Evolutionary conservation across 2,888 invertebrate genomes (phyloP).

Genomic region (Buathra laborator): DNA sequence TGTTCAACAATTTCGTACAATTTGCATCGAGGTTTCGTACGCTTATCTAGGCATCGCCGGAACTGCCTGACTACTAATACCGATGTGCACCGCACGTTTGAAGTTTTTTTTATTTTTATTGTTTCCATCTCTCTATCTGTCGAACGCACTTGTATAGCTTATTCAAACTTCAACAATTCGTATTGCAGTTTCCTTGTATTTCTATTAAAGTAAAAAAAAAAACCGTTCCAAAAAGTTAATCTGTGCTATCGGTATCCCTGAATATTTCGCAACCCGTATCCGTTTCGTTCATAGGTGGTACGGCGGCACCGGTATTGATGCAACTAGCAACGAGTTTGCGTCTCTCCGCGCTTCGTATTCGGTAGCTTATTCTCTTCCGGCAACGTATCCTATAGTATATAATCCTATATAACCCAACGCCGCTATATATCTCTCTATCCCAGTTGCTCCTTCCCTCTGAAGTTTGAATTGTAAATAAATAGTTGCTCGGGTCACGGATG

Average conservation of each 20-base stretch:
- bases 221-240: neutral
- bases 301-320: neutral
- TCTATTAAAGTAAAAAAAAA: neutral
- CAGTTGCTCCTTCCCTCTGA: conserved; percentile 32
- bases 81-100: no score
- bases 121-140: no score
- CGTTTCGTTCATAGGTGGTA: neutral
- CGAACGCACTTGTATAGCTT: no score
- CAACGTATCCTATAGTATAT: neutral
- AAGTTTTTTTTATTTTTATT: no score
- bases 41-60: no score
- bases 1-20: no score
- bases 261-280: conserved; percentile 2
- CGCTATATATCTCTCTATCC: neutral
- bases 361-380: conserved; percentile 4
- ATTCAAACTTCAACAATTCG: no score
- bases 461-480: conserved; percentile 71
- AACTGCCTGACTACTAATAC: no score
- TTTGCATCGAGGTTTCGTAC: no score
- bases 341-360: conserved; percentile 10
- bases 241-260: neutral
- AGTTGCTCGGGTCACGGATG: conserved; percentile 25
- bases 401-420: neutral
- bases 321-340: conserved; percentile 4
- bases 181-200: no score